Conservation (phyloP, 30 jellyfish, hydroid and myxozoan genomes). For the Mastigias papua region DNA sequence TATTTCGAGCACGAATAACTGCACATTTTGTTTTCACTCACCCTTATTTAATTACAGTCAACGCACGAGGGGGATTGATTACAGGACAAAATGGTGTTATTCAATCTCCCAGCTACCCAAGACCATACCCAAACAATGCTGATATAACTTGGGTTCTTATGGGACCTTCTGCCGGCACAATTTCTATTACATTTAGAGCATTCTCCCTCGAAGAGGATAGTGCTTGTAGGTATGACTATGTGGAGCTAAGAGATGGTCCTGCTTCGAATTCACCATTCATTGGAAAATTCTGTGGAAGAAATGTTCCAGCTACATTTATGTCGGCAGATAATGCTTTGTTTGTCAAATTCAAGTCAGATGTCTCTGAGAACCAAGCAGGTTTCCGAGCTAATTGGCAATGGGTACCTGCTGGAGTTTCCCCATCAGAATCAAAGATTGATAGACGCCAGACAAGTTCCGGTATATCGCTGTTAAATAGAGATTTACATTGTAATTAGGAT, state of each 20-base stretch:
- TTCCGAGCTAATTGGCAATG: slow-evolving; percentile 77
- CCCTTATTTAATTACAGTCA: slow-evolving; percentile 63
- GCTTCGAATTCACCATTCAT: slow-evolving; percentile 50
- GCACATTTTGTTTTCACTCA: slow-evolving; percentile 12
- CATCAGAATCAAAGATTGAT: slow-evolving; percentile 39
- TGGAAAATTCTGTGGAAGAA: slow-evolving; percentile 80
- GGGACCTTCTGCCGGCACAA: slow-evolving; percentile 68
- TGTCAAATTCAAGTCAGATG: slow-evolving; percentile 69
- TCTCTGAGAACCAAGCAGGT: slow-evolving; percentile 51
- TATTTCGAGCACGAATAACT: slow-evolving; percentile 1
- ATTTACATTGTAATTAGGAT: neutral
- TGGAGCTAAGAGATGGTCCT: slow-evolving; percentile 73
- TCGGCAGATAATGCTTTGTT: slow-evolving; percentile 74
- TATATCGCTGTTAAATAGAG: slow-evolving; percentile 1
- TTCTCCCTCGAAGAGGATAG: slow-evolving; percentile 71
- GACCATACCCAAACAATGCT: slow-evolving; percentile 50
- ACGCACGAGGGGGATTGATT: slow-evolving; percentile 80
- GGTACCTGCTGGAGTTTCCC: slow-evolving; percentile 34
- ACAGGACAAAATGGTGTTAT: slow-evolving; percentile 74
- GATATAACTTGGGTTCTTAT: slow-evolving; percentile 70
- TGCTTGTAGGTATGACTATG: slow-evolving; percentile 76
- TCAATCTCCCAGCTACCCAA: slow-evolving; percentile 73
- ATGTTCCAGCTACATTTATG: slow-evolving; percentile 62
- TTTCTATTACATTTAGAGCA: slow-evolving; percentile 43
- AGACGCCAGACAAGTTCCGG: slow-evolving; percentile 44